These are phyloP conservation scores for Sinonovacula constricta DNA, from an alignment of 1,140 invertebrate species.

Conservation along the genomic window DNA sequence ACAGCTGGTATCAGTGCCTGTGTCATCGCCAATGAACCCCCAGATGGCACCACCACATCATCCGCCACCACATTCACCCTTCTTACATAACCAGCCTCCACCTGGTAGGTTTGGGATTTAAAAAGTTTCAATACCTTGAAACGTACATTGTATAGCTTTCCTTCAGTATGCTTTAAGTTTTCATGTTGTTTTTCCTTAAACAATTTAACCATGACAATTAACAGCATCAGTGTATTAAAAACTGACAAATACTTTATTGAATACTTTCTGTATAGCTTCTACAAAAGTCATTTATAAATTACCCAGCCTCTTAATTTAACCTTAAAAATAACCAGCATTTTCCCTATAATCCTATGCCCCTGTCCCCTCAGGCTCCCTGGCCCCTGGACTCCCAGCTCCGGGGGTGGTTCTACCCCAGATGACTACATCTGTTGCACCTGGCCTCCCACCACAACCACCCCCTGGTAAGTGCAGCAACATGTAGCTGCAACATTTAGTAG, in stretches of 20 bases:
- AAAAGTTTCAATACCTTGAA: not conserved
- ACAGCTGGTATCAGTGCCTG: not conserved
- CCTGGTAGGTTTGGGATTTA: not conserved
- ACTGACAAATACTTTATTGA: not conserved
- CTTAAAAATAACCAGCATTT: not conserved
- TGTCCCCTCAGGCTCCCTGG: not conserved
- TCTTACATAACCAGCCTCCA: not conserved
- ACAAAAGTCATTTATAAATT: not conserved
- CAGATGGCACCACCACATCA: not conserved
- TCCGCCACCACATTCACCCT: not conserved
- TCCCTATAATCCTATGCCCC: not conserved
- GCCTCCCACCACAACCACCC: slow-evolving; percentile 14
- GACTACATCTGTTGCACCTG: slow-evolving; percentile 5
- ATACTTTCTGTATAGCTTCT: not conserved
- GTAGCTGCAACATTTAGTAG: no score
- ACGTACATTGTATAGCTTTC: not conserved
- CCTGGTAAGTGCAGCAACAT: slow-evolving; percentile 15
- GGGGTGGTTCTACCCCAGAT: slow-evolving; percentile 45
- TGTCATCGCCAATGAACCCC: no score
- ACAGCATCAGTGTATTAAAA: no score
- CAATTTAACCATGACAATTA: not conserved
- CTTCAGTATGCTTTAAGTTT: not conserved
- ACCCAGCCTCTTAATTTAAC: not conserved
- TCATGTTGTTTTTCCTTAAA: not conserved
- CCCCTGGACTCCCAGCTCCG: slow-evolving; percentile 16